phyloP scores from a whole-genome alignment of 2,888 invertebrate species.

The Sesia apiformis region DNA sequence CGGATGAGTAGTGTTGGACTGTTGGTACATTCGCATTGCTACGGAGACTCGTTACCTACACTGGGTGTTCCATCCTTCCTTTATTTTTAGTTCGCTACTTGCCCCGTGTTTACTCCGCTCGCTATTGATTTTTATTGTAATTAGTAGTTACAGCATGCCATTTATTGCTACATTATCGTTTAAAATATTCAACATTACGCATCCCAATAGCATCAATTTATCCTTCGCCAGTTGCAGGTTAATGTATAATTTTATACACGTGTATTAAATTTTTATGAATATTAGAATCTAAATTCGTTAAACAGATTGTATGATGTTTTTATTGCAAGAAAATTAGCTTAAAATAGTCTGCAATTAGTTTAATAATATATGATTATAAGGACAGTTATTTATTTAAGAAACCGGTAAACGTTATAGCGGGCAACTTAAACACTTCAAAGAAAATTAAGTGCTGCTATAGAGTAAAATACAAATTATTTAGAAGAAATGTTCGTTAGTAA shows the following conservation, averaged over 20 bases:
- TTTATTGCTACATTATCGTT: not conserved
- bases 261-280: not conserved
- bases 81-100: slow-evolving; percentile 10
- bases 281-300: not conserved
- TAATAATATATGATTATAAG: not conserved
- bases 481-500: not conserved
- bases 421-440: not conserved
- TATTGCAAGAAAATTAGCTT: not conserved
- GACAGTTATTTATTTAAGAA: not conserved
- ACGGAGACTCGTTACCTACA: slow-evolving; percentile 31
- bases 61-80: slow-evolving; percentile 36
- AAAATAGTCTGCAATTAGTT: not conserved
- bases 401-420: not conserved
- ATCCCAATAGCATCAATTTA: not conserved
- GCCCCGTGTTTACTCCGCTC: slow-evolving; percentile 34
- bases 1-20: slow-evolving; percentile 26
- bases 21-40: slow-evolving; percentile 35
- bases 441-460: not conserved
- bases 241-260: not conserved
- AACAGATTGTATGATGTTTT: not conserved
- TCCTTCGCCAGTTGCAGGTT: not conserved
- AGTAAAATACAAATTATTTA: not conserved
- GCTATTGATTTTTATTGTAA: slow-evolving; percentile 26
- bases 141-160: not conserved
- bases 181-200: not conserved